Evolutionary conservation across 2,797 vertebrate species (phyloP).

Genomic region (Pempheris klunzingeri): DNA sequence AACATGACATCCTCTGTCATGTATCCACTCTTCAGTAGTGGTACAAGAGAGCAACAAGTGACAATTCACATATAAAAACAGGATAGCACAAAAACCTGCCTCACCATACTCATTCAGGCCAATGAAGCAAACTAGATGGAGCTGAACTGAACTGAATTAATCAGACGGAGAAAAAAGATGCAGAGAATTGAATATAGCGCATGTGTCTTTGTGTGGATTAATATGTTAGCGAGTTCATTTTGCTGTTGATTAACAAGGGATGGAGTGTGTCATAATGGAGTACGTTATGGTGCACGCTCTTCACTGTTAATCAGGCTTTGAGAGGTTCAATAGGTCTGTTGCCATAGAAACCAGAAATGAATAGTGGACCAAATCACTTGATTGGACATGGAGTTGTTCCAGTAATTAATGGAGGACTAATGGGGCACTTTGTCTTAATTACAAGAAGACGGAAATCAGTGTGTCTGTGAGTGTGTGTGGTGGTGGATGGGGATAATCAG

Average conservation of each 20-base stretch:
- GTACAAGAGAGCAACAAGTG: background rate
- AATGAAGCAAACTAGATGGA: background rate
- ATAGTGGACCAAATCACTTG: slow-evolving; percentile 48
- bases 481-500: background rate
- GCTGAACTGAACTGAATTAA: slow-evolving; percentile 1
- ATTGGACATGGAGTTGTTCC: slow-evolving; percentile 57
- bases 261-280: slow-evolving; percentile 38
- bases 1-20: background rate
- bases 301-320: slow-evolving; percentile 56
- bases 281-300: slow-evolving; percentile 35
- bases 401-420: slow-evolving; percentile 61
- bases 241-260: slow-evolving; percentile 42
- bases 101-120: background rate
- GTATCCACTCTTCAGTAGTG: background rate
- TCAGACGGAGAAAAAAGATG: background rate
- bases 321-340: slow-evolving; percentile 65
- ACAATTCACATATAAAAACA: background rate
- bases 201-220: slow-evolving; percentile 25
- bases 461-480: slow-evolving; percentile 8
- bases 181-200: background rate
- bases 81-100: background rate
- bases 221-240: slow-evolving; percentile 28
- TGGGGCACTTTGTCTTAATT: slow-evolving; percentile 56
- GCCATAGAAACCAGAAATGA: slow-evolving; percentile 64
- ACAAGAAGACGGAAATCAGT: slow-evolving; percentile 27